Evolutionary conservation across 2,113 vertebrate genomes (phyloP).

Genomic region (Pelvicachromis taeniatus): DNA sequence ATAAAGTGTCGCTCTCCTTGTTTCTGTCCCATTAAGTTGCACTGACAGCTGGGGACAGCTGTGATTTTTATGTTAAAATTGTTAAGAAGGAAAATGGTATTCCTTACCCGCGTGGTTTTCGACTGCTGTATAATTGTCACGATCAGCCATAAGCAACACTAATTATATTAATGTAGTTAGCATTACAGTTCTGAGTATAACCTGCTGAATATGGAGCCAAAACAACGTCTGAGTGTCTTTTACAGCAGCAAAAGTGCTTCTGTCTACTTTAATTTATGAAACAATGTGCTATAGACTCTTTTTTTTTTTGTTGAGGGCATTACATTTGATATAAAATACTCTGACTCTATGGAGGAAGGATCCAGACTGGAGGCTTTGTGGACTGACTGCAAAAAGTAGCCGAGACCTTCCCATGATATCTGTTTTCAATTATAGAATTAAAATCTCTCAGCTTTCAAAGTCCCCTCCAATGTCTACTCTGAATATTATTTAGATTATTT

Average conservation of each 20-base stretch:
- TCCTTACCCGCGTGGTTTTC: background rate
- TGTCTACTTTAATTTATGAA: background rate
- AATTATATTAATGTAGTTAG: background rate
- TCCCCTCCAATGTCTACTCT: slow-evolving; percentile 1
- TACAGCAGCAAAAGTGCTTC: background rate
- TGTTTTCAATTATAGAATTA: slow-evolving; percentile 19
- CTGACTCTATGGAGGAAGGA: background rate
- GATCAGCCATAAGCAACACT: background rate
- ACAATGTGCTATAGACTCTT: background rate
- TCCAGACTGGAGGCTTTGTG: background rate
- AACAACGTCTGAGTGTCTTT: background rate
- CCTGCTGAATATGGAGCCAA: background rate
- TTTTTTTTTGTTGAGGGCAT: background rate
- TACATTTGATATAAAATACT: background rate
- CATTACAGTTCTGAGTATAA: background rate
- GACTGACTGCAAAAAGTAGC: background rate
- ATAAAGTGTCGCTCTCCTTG: background rate
- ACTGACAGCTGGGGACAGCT: background rate
- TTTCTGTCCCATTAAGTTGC: background rate
- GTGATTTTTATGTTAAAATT: background rate
- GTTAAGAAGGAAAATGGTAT: background rate
- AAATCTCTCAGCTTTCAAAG: slow-evolving; percentile 22
- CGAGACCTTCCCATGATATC: background rate
- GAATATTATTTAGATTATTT: slow-evolving; percentile 21
- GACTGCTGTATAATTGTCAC: background rate